Evolutionary conservation across 2,113 vertebrate genomes (phyloP), one percentile per base, ranked within the genome.

Genomic region (Oenanthe oenanthe): DNA sequence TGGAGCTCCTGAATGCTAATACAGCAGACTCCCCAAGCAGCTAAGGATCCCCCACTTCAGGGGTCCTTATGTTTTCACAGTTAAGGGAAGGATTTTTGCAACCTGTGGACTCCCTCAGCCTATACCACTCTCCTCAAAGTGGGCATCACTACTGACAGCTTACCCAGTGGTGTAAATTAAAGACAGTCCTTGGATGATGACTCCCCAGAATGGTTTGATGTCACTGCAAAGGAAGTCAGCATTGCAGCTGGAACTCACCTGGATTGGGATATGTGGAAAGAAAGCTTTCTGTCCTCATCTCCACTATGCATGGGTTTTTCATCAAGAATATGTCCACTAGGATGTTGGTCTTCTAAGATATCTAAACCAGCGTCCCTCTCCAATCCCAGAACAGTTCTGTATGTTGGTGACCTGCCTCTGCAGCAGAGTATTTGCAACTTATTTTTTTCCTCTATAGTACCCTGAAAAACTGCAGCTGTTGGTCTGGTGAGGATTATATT

Each of bases 351-450:
- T 89, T 48, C 40, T 28, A 28, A 34, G 28, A 53, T 11, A n/a
- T 5, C 17, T 57, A 62, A 80, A n/a, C 2, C 10, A 54, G 16
- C 0, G 0, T 40, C 8, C 8, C 25, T 62, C 56, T 57, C 11
- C 7, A 7, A 7, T 45, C 13, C 29, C 47, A 74, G 51, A 53
- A 43, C 21, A 77, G 40, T 4, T 48, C 63, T 4, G 0, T 26
- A 40, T 42, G 8, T 18, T 56, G 50, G 50, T 76, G 36, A 76
- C 26, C 0, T n/a, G 3, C 9, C 24, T 45, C 22, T 36, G 11
- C 13, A 66, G 42, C 0, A 3, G 21, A 93, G 7, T 6, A 48
- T 40, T 61, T 84, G 19, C 24, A 65, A 32, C 3, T 1, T 22
- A 18, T 40, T 73, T 80, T 80, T 57, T 38, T 15, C n/a, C n/a